These are phyloP conservation scores for Probosciger aterrimus DNA, from an alignment of 2,113 vertebrate genomes.

Conservation along the genomic window DNA sequence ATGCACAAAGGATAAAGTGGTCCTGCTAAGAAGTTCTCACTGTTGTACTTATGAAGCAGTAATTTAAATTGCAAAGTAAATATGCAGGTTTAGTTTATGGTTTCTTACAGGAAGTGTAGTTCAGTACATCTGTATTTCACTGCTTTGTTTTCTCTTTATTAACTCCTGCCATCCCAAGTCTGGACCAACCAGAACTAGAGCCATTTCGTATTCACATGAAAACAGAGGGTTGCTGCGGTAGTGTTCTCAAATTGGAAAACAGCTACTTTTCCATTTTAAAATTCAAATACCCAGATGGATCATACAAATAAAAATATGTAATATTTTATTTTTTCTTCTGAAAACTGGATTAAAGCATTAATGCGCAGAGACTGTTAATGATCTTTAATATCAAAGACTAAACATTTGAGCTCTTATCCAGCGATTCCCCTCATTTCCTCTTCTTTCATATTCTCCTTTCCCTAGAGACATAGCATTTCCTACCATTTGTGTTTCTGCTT, in stretches of 20 bases:
- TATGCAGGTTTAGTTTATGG: background rate
- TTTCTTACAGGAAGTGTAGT: background rate
- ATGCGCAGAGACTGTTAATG: background rate
- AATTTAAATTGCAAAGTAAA: conserved; percentile 46
- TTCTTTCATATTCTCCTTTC: background rate
- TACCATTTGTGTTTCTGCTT: background rate
- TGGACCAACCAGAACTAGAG: background rate
- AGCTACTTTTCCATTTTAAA: background rate
- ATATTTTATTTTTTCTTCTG: background rate
- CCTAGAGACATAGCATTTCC: background rate
- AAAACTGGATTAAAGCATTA: background rate
- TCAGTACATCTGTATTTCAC: background rate
- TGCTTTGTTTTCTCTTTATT: background rate
- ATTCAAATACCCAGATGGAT: background rate
- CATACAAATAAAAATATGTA: background rate
- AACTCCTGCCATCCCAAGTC: background rate
- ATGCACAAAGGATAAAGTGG: conserved; percentile 33
- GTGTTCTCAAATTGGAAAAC: background rate
- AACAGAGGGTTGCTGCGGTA: background rate
- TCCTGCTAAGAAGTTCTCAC: conserved; percentile 14
- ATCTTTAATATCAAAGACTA: background rate
- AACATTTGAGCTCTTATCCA: background rate
- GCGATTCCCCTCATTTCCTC: background rate
- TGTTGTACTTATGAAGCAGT: conserved; percentile 38
- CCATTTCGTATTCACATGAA: background rate